A percentile compares a stretch with the other conserved stretches of the same genome.
Evolutionary conservation across 2,797 vertebrate genomes (phyloP).

Genomic region (Scyliorhinus canicula): DNA sequence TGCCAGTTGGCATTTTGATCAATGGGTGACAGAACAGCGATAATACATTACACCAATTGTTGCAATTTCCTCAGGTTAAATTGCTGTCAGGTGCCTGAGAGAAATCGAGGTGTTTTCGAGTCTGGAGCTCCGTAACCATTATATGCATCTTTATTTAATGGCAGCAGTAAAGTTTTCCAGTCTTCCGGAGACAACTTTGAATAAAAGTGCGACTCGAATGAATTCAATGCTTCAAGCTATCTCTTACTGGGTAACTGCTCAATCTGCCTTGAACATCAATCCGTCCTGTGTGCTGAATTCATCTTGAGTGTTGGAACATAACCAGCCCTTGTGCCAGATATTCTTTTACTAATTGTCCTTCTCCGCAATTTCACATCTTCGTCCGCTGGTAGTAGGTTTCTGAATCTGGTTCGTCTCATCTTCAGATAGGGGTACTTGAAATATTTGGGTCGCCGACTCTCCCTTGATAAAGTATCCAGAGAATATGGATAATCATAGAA

Average conservation of each 20-base stretch:
- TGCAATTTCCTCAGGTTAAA: background rate
- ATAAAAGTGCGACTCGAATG: background rate
- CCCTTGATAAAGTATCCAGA: background rate
- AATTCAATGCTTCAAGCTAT: background rate
- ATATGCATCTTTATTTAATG: background rate
- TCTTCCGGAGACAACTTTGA: background rate
- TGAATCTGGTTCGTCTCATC: background rate
- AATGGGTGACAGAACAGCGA: background rate
- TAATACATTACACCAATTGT: background rate
- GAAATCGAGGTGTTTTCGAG: background rate
- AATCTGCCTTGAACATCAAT: background rate
- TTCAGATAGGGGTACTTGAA: background rate
- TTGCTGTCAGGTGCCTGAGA: background rate
- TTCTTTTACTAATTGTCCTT: background rate
- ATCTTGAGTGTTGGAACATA: background rate
- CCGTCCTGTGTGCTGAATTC: background rate
- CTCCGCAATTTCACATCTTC: background rate
- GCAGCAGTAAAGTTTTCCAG: background rate
- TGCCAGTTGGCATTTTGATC: background rate
- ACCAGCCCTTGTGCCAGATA: background rate
- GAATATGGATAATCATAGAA: too few relatives aligned
- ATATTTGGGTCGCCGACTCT: background rate
- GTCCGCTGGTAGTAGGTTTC: background rate
- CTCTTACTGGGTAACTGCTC: background rate
- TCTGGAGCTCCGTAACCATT: background rate